phyloP scores from a whole-genome alignment of 2,113 vertebrate genomes.

The Girardinichthys multiradiatus region DNA sequence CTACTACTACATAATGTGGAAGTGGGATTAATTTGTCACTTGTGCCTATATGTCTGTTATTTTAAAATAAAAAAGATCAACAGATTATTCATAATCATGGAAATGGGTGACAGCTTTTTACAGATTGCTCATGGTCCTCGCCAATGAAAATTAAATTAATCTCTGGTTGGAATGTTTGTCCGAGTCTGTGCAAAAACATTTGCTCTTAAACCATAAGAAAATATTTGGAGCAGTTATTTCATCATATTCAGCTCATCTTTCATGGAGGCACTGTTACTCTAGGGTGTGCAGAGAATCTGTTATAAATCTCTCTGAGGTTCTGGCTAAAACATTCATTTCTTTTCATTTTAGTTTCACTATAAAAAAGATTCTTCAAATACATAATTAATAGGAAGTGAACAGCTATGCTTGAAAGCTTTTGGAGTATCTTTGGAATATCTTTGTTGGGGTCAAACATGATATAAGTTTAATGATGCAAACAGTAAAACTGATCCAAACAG shows the following conservation, averaged over 20 bases:
- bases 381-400: too few species aligned
- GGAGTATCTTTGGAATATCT: background rate
- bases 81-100: background rate
- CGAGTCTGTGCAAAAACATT: background rate
- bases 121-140: background rate
- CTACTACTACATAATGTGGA: background rate
- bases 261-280: background rate
- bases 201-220: background rate
- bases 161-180: background rate
- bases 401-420: background rate
- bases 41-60: too few species aligned
- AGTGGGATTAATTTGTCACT: too few species aligned
- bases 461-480: background rate
- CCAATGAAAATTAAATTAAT: background rate
- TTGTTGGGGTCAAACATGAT: background rate
- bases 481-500: background rate
- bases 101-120: background rate
- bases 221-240: background rate
- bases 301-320: background rate
- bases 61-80: too few species aligned
- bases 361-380: background rate
- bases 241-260: accelerated
- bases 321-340: background rate
- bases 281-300: background rate
- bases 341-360: background rate